Evolutionary conservation across 2,113 vertebrate species (phyloP).

Genomic region (Eidolon helvum): DNA sequence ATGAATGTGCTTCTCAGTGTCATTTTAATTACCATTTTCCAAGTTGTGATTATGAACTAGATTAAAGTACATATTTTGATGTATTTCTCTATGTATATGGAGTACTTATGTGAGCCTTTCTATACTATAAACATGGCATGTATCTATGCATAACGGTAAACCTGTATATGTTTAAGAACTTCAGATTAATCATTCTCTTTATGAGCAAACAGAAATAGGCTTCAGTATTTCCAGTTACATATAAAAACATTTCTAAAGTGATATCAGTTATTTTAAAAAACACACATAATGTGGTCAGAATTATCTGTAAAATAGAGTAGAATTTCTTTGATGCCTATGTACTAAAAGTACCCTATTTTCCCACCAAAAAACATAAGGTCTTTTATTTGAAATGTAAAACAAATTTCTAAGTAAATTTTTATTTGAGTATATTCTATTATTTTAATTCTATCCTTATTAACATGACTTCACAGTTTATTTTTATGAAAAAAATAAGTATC

Average conservation of each 20-base stretch:
- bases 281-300: conserved; percentile 17
- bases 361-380: background rate
- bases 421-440: conserved; percentile 41
- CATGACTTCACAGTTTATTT: conserved; percentile 48
- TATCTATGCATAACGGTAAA: conserved; percentile 22
- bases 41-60: background rate
- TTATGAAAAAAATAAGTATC: conserved; percentile 44
- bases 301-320: conserved; percentile 26
- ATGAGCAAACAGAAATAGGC: background rate
- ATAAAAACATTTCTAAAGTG: conserved; percentile 28
- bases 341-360: background rate
- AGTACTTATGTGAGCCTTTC: conserved; percentile 61
- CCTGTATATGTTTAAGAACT: conserved; percentile 60
- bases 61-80: conserved; percentile 23
- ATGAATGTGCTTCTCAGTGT: background rate
- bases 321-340: conserved; percentile 13
- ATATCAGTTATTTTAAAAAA: conserved; percentile 29
- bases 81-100: conserved; percentile 38
- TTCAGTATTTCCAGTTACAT: conserved; percentile 20
- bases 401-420: conserved; percentile 40
- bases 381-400: conserved; percentile 57
- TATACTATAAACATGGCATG: conserved; percentile 48
- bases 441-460: conserved; percentile 63
- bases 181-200: conserved; percentile 71
- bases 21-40: conserved; percentile 12